Evolutionary conservation across 2,888 invertebrate genomes (phyloP).

Genomic region (Polymixis flavicincta): DNA sequence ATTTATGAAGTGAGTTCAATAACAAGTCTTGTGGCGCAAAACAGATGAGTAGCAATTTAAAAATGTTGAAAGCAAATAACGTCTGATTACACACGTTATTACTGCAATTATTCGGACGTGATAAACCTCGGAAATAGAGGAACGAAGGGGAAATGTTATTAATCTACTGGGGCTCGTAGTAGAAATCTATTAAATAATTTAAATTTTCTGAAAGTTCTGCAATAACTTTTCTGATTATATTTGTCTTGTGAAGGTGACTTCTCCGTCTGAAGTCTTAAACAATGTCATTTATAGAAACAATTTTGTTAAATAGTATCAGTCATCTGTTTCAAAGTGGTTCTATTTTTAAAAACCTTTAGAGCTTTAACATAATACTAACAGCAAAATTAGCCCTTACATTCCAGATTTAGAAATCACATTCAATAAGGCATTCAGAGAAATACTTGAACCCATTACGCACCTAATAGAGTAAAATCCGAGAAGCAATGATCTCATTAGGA

Average conservation of each 20-base stretch:
- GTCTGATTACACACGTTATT: conserved; percentile 62
- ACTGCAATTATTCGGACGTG: conserved; percentile 66
- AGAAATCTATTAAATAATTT: background rate
- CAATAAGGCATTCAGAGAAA: conserved; percentile 11
- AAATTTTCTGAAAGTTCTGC: background rate
- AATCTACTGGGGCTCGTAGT: conserved; percentile 18
- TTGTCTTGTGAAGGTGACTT: conserved; percentile 1
- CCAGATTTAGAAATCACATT: conserved; percentile 14
- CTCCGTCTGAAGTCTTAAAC: background rate
- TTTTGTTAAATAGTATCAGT: background rate
- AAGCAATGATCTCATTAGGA: conserved; percentile 40
- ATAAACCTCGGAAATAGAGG: conserved; percentile 63
- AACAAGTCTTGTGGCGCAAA: conserved; percentile 48
- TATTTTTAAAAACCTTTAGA: background rate
- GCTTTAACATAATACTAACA: background rate
- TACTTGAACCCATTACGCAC: conserved; percentile 10
- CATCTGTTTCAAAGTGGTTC: background rate
- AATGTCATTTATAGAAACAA: conserved; percentile 4
- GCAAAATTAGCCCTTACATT: background rate
- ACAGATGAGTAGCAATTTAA: conserved; percentile 55
- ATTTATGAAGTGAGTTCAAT: conserved; percentile 51
- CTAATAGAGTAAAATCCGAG: conserved; percentile 12
- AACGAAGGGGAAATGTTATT: conserved; percentile 28
- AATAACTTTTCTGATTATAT: conserved; percentile 2
- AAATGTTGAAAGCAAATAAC: conserved; percentile 57